A percentile compares a stretch with the other conserved stretches of the same genome.
Evolutionary conservation across 1,140 invertebrate species (phyloP).

Genomic region (Ceratoteleas bidentatus): DNA sequence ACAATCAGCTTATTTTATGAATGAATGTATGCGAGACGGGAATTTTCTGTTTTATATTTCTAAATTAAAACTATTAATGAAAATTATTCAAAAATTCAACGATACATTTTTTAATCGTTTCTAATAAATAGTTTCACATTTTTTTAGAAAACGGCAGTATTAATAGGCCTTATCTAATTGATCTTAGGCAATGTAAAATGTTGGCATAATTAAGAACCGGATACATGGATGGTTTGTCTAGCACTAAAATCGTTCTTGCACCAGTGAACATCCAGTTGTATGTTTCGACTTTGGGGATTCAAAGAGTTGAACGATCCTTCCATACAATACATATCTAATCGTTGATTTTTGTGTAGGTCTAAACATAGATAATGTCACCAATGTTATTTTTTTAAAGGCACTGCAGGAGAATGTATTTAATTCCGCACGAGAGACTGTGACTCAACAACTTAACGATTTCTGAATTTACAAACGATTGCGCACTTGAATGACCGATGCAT

Average conservation of each 20-base stretch:
- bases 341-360: constrained; percentile 32
- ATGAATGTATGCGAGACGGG: too few species aligned
- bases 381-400: constrained; percentile 22
- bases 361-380: constrained; percentile 6
- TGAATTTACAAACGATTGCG: not conserved
- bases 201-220: too few species aligned
- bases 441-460: not conserved
- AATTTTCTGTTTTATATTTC: too few species aligned
- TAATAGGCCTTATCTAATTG: too few species aligned
- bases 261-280: not conserved
- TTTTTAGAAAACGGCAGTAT: too few species aligned
- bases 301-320: constrained; percentile 38
- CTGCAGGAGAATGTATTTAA: constrained; percentile 1
- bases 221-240: not conserved
- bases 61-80: too few species aligned
- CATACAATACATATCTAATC: constrained; percentile 53
- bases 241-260: not conserved
- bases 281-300: not conserved
- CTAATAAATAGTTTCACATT: too few species aligned
- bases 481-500: constrained; percentile 12
- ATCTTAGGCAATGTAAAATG: too few species aligned
- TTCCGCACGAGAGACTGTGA: not conserved
- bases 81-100: too few species aligned
- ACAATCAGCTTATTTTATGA: too few species aligned
- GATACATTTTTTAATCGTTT: too few species aligned